Evolutionary conservation across 2,888 invertebrate genomes (phyloP), one percentile per base, ranked within the genome.

Genomic region (Coelinius sp.): DNA sequence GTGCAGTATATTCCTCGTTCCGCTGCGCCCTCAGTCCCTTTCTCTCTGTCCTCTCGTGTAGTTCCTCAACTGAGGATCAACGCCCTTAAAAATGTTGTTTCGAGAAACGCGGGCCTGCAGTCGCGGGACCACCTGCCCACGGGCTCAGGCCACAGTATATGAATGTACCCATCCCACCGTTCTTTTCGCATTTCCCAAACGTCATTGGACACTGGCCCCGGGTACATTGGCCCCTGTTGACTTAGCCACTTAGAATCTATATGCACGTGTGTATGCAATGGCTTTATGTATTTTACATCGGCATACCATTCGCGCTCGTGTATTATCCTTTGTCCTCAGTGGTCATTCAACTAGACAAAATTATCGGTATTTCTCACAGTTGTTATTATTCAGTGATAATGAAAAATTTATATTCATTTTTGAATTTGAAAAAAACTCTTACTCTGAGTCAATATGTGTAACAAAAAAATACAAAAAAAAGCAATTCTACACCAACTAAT

Each of bases 71-170:
- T 31, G 75, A 82, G 80, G 84, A 84, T 84, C 84, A 84, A 84
- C 82, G 84, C 82, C 84, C 84, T 81, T 78, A 82, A 80, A 81
- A 82, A 85, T 85, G 85, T 85, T 85, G 84, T 83, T 84, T 83
- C 83, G 83, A 83, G 85, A 84, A 80, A 80, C 63, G 63, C 63
- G 63, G 41, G 63, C 38, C 64, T 68, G 66, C 46, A 59, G 31
- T 56, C 74, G 75, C 63, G 73, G 46, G 86, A 84, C 86, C 87
- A 87, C 87, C 87, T 87, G 87, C 87, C 87, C 86, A 81, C 80
- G 81, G 79, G 76, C 77, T 77, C 78, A 75, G 76, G 72, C 77
- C 79, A 78, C 80, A 81, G 79, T 80, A 10, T 64, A 38, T 64
- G 38, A 22, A 66, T 66, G 44, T 46, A 66, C 68, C 64, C 72